Conservation (phyloP, 2,113 vertebrate genomes). For the Lepisosteus oculatus region DNA sequence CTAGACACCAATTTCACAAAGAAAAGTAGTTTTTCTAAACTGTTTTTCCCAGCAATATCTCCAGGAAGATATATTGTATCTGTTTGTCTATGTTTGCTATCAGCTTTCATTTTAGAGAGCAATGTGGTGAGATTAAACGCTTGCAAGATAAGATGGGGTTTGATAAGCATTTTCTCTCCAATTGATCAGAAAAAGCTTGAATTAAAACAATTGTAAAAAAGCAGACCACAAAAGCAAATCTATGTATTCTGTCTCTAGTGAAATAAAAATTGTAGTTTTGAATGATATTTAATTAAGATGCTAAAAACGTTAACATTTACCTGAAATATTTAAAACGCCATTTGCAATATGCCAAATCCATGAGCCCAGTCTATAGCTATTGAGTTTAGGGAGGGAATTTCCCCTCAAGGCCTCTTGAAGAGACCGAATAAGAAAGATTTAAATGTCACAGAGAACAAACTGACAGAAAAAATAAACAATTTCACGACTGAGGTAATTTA, state of each 20-base stretch:
- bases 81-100: conserved; percentile 4
- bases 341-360: conserved; percentile 23
- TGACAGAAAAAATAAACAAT: conserved; percentile 34
- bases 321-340: conserved; percentile 24
- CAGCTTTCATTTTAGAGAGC: conserved; percentile 1
- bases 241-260: background rate
- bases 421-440: conserved; percentile 48
- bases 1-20: conserved; percentile 6
- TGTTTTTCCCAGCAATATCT: no score
- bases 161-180: background rate
- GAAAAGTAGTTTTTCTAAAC: background rate
- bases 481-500: conserved; percentile 39
- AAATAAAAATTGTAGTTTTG: no score
- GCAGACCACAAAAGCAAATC: background rate
- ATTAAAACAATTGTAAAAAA: background rate
- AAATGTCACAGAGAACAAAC: conserved; percentile 53
- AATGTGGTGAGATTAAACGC: background rate
- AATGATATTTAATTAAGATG: conserved; percentile 6
- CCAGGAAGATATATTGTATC: background rate
- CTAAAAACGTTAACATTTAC: conserved; percentile 5
- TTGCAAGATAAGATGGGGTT: background rate
- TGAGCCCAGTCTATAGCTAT: conserved; percentile 28
- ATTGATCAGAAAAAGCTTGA: background rate
- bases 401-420: conserved; percentile 17
- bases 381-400: conserved; percentile 22